These are phyloP conservation scores for Protobothrops mucrosquamatus DNA, from an alignment of 2,113 vertebrate genomes.

Conservation along the genomic window DNA sequence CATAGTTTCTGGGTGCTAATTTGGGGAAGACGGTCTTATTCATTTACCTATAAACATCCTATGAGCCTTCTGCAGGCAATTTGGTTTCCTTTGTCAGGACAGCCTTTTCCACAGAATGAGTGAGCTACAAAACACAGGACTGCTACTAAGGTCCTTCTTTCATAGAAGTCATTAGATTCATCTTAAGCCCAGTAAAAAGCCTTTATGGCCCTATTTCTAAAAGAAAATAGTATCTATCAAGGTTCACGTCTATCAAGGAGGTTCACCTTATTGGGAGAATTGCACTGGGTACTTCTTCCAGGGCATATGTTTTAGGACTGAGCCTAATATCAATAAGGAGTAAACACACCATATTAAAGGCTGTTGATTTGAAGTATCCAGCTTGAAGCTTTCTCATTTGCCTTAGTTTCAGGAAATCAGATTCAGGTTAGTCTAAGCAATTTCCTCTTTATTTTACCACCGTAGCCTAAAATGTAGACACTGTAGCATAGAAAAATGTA, in stretches of 20 bases:
- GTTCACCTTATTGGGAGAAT: background rate
- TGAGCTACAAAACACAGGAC: no score
- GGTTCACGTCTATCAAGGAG: background rate
- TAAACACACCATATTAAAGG: background rate
- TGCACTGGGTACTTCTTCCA: background rate
- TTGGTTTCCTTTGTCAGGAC: background rate
- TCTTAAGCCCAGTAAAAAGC: background rate
- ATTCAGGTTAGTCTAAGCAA: background rate
- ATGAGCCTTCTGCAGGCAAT: background rate
- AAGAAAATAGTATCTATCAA: background rate
- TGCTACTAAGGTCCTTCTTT: background rate
- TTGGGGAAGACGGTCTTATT: background rate
- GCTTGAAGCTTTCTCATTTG: background rate
- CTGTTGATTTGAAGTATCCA: background rate
- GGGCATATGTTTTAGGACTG: background rate
- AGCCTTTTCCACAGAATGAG: background rate
- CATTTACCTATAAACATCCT: background rate
- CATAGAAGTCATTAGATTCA: background rate
- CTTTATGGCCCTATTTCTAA: background rate
- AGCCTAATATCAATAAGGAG: background rate
- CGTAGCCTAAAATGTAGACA: background rate
- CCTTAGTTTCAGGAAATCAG: background rate
- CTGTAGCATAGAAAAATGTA: background rate
- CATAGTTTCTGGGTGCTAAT: background rate
- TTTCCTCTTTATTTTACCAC: slow-evolving; percentile 1